These are phyloP conservation scores for Eleginops maclovinus DNA, from an alignment of 2,113 vertebrate species.

Conservation along the genomic window DNA sequence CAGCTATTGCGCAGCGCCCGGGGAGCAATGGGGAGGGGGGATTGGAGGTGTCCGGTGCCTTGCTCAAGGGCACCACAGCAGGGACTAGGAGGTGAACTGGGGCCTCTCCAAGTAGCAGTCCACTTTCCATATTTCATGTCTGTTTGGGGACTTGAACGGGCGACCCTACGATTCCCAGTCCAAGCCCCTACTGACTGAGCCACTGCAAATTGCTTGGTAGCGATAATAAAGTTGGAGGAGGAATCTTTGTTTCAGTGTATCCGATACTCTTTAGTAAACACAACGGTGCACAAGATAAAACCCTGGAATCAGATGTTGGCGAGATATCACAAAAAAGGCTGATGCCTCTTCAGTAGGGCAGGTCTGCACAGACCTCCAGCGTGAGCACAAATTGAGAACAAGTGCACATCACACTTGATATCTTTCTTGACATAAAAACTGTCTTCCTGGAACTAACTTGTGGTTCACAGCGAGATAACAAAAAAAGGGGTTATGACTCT, in stretches of 20 bases:
- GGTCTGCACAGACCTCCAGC: background rate
- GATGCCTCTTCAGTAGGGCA: background rate
- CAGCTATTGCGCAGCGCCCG: too few species aligned
- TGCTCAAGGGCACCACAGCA: too few species aligned
- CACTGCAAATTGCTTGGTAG: too few species aligned
- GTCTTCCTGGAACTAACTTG: background rate
- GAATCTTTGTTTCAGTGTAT: background rate
- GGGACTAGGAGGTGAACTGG: too few species aligned
- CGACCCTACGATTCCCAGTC: too few species aligned
- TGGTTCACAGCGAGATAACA: background rate
- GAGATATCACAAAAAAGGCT: background rate
- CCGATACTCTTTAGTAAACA: background rate
- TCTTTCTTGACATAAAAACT: background rate
- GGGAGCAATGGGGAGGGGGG: too few species aligned
- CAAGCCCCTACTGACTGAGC: too few species aligned
- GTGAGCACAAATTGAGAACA: background rate
- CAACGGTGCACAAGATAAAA: background rate
- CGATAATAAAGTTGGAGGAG: constrained; percentile 7
- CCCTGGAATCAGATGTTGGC: background rate
- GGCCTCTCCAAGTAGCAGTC: too few species aligned
- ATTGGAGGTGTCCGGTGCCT: too few species aligned
- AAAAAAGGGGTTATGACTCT: background rate
- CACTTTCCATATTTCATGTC: too few species aligned
- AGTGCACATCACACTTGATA: background rate
- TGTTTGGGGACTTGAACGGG: too few species aligned